phyloP scores from a whole-genome alignment of 2,888 invertebrate genomes.

The Calephelis perditalis region DNA sequence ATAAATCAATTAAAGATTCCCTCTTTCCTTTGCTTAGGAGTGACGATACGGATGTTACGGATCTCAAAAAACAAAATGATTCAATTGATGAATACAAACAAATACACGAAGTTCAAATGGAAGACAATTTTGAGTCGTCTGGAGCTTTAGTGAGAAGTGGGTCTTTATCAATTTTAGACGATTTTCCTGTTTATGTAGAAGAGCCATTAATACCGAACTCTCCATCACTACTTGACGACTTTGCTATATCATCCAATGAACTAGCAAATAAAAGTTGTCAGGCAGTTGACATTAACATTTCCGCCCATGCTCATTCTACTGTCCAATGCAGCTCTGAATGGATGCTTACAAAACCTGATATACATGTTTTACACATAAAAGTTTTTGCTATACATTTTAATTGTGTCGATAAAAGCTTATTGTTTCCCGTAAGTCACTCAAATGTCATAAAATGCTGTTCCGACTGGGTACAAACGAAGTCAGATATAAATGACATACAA shows the following conservation, averaged over 20 bases:
- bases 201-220: not conserved
- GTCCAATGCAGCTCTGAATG: not conserved
- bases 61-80: too few relatives aligned
- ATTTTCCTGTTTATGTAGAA: not conserved
- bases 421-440: too few relatives aligned
- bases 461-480: not conserved
- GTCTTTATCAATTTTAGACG: slow-evolving; percentile 6
- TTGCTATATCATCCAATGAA: slow-evolving; percentile 3
- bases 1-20: too few relatives aligned
- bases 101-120: not conserved
- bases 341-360: slow-evolving; percentile 4
- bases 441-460: not conserved
- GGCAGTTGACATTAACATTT: not conserved
- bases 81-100: too few relatives aligned
- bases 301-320: not conserved
- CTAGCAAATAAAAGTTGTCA: not conserved
- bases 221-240: not conserved
- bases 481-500: not conserved
- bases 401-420: too few relatives aligned
- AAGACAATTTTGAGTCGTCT: not conserved
- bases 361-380: not conserved
- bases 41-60: too few relatives aligned
- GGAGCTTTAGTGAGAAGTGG: not conserved
- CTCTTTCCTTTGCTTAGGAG: too few relatives aligned
- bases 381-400: too few relatives aligned